These are phyloP conservation scores for Mirounga angustirostris DNA, from an alignment of 2,113 vertebrate species.

Conservation along the genomic window DNA sequence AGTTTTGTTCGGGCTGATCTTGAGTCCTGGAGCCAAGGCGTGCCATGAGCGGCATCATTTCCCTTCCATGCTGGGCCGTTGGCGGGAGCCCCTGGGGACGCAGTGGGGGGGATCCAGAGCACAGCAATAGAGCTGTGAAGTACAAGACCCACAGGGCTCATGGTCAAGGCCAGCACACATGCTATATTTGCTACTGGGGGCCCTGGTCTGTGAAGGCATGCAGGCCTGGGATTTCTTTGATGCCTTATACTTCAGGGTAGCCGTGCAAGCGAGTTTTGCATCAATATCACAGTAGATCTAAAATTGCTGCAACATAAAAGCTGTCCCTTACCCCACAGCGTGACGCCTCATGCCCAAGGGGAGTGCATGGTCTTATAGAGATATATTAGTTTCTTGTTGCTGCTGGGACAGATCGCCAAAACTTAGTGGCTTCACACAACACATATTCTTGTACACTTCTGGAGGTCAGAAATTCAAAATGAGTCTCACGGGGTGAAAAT, in stretches of 20 bases:
- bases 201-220: neutral
- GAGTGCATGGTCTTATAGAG: neutral
- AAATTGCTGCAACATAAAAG: neutral
- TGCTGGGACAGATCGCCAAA: neutral
- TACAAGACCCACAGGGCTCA: no score
- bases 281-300: neutral
- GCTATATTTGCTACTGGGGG: fast-evolving
- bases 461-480: neutral
- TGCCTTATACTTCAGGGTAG: neutral
- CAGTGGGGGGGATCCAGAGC: neutral
- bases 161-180: fast-evolving
- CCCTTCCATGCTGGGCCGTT: fast-evolving
- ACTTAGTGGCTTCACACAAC: neutral
- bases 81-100: neutral
- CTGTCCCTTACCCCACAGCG: fast-evolving
- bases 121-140: neutral
- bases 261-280: no score
- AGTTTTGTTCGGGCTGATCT: neutral
- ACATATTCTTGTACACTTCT: no score
- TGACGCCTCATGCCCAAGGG: neutral
- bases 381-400: neutral
- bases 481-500: neutral
- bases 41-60: fast-evolving
- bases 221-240: neutral
- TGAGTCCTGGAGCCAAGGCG: neutral